Evolutionary conservation across 2,113 vertebrate species (phyloP), one percentile per base, ranked within the genome.

Genomic region (Epinephelus fuscoguttatus): DNA sequence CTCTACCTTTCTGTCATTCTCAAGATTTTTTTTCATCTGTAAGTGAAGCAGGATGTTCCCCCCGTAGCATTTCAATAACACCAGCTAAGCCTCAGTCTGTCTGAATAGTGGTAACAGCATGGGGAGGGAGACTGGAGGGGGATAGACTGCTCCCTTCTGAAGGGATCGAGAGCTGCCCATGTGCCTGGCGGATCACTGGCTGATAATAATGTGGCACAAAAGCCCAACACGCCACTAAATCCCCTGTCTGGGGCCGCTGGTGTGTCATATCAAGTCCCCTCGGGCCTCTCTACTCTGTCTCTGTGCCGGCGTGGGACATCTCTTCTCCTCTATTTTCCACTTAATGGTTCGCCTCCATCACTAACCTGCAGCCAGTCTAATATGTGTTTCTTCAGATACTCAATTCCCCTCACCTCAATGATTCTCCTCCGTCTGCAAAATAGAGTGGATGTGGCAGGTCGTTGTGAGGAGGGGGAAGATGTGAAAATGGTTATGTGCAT

Each of bases 201-300:
- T 93, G 87, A 91, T 93, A 91, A 93, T 91, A 91, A 92, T 91
- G 88, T 93, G 78, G 81, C 89, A 92, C 90, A 91, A 92, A 91
- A 91, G 89, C 93, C 84, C 85, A 91, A 90, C 88, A 75, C 67
- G 13, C 75, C 78, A 86, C 78, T 90, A 91, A 91, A 93, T 90
- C 90, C 89, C 81, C 63, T 85, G 80, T 90, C 81, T 91, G 84
- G 84, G 83, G 55, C 78, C 15, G 33, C 70, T 88, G 79, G 81
- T 84, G 81, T 93, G 85, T 88, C 84, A 86, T 88, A 88, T 89
- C 76, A 88, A 90, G 90, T 85, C 82, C 91, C 90, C 84, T 82
- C 56, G 40, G 86, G 86, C 78, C 75, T 85, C 80, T 84, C 77
- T 63, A 67, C 78, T 84, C 75, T 69, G 42, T 33, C 70, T 77